phyloP scores from a whole-genome alignment of 1,140 invertebrate species.

The Penaeus japonicus region DNA sequence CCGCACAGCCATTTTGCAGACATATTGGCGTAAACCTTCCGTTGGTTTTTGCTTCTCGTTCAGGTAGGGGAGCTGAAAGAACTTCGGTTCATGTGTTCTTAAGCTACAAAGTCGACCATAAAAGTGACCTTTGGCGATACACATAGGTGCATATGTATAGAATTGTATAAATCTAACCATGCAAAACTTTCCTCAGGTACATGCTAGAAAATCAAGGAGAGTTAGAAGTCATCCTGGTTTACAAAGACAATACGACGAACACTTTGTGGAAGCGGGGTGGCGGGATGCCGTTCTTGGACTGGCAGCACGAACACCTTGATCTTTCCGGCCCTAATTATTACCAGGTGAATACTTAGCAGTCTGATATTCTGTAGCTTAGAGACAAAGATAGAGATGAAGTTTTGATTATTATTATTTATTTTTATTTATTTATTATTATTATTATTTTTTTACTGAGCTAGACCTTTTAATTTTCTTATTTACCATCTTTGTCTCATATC shows the following conservation, averaged over 20 bases:
- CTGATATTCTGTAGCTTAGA: too few relatives aligned
- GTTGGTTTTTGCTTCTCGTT: constrained; percentile 40
- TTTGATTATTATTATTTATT: too few relatives aligned
- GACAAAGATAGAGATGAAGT: too few relatives aligned
- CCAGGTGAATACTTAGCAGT: constrained; percentile 25
- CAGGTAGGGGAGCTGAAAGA: background rate
- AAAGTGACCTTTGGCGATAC: too few relatives aligned
- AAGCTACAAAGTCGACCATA: too few relatives aligned
- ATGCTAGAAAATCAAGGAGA: background rate
- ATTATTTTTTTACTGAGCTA: too few relatives aligned
- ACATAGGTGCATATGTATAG: too few relatives aligned
- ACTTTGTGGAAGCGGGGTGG: background rate
- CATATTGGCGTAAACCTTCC: background rate
- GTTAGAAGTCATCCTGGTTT: background rate
- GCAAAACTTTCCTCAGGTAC: background rate
- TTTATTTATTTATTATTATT: too few relatives aligned
- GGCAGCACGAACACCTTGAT: constrained; percentile 28
- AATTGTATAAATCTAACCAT: too few relatives aligned
- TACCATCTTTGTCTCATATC: too few relatives aligned
- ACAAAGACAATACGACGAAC: background rate
- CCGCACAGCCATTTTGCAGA: constrained; percentile 16
- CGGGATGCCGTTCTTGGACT: constrained; percentile 25
- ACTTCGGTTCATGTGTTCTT: too few relatives aligned
- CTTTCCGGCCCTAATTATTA: background rate
- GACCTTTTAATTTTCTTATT: too few relatives aligned